Evolutionary conservation across 2,888 invertebrate genomes (phyloP), one percentile per base, ranked within the genome.

Genomic region (Agrochola litura): DNA sequence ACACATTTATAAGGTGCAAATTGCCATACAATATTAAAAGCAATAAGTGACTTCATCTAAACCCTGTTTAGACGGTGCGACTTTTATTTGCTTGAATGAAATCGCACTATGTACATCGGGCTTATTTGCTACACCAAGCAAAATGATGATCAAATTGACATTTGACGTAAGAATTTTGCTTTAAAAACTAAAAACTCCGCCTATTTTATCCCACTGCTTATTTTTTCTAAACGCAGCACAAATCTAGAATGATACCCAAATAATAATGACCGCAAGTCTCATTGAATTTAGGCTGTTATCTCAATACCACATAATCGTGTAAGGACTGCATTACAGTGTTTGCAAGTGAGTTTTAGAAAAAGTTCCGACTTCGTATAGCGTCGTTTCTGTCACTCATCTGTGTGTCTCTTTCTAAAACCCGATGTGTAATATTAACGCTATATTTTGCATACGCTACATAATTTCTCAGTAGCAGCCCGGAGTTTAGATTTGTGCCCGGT

Each of bases 241-340:
- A 37, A 37, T 37, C 37, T 37, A 5, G 37, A 37, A 37, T 4
- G 37, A 37, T 37, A 1, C 0, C 4, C 1, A 19, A 49, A n/a
- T 22, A 54, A 49, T 9, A 65, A 46, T 61, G 63, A 22, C 46
- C 52, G 81, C 85, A 85, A 73, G 73, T 73, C 58, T 68, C 63
- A 19, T 22, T 52, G 16, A 49, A 30, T 79, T 46, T 84, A 54
- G 63, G 10, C 54, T 68, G 73, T 43, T 52, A 6, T 37, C 56
- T 49, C 52, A 41, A 25, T 78, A 4, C 5, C 10, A 46, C 10
- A n/a, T 67, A 30, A n/a, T 49, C 9, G 22, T 66, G 6, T 52
- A 58, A 37, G 25, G 25, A 46, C 43, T n/a, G 9, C 54, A 22
- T 56, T 54, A 25, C 19, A 41, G 52, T 22, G 9, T 3, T 49